Percentiles rank a stretch among this genome's conserved stretches.
phyloP scores from a whole-genome alignment of 2,888 invertebrate species.

The Camponotus fellah region DNA sequence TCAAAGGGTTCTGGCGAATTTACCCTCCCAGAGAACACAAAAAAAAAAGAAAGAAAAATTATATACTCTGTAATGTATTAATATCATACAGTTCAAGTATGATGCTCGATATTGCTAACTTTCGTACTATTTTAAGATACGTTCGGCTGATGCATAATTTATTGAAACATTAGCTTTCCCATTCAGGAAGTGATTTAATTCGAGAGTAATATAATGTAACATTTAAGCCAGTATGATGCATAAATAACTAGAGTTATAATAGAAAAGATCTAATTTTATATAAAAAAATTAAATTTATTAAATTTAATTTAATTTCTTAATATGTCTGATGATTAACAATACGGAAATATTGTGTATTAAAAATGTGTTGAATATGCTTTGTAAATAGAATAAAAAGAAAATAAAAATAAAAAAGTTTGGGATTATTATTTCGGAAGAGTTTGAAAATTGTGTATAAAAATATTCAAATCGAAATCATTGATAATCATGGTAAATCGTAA shows the following conservation, averaged over 20 bases:
- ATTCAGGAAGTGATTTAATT: not conserved
- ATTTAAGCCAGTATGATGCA: not conserved
- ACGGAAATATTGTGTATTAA: not conserved
- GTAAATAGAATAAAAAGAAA: not conserved
- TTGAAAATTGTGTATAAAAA: not conserved
- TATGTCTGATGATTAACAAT: not conserved
- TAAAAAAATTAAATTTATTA: not conserved
- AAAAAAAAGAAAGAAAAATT: not conserved
- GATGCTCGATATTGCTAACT: not conserved
- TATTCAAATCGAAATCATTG: not conserved
- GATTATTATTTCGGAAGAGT: not conserved
- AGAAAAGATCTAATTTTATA: not conserved
- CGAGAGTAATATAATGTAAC: not conserved
- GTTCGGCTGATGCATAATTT: not conserved
- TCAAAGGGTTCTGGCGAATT: conserved; percentile 20
- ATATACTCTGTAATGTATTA: conserved; percentile 18
- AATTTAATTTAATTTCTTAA: not conserved
- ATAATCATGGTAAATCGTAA: no score
- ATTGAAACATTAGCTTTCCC: not conserved
- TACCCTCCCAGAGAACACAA: not conserved
- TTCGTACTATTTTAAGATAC: conserved; percentile 2
- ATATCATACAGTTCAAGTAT: not conserved
- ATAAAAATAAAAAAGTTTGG: not conserved
- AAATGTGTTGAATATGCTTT: not conserved
- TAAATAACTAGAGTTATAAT: not conserved